These are phyloP conservation scores for Lytechinus pictus DNA, from an alignment of 35 echinoderm and acorn worm species.

Conservation along the genomic window DNA sequence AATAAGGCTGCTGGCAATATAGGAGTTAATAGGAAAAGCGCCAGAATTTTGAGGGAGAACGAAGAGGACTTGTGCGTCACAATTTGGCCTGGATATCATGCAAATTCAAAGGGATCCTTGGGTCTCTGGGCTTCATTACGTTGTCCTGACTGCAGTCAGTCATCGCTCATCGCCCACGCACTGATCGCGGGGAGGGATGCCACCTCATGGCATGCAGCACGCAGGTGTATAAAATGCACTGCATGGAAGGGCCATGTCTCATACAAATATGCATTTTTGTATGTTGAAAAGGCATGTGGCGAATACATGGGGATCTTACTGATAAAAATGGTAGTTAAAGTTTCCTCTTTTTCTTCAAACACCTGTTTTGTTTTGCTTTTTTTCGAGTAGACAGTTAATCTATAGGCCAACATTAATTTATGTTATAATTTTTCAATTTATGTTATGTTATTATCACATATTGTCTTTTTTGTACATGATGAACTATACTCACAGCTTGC, in stretches of 20 bases:
- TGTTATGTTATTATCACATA: background rate
- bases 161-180: background rate
- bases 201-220: background rate
- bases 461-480: background rate
- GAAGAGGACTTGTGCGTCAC: background rate
- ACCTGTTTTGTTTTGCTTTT: background rate
- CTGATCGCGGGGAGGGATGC: background rate
- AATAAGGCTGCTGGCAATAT: background rate
- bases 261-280: background rate
- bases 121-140: background rate
- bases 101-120: conserved; percentile 1
- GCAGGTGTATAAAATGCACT: background rate
- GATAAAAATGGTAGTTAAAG: background rate
- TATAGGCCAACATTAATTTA: background rate
- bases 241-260: background rate
- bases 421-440: background rate
- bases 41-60: conserved; percentile 3
- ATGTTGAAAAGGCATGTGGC: background rate
- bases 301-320: background rate
- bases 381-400: background rate
- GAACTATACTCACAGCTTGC: background rate
- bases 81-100: conserved; percentile 18
- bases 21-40: conserved; percentile 11
- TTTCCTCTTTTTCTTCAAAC: background rate
- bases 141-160: background rate